Evolutionary conservation across 2,888 invertebrate species (phyloP), one percentile per base, ranked within the genome.

Genomic region (Aproaerema taeniolella): DNA sequence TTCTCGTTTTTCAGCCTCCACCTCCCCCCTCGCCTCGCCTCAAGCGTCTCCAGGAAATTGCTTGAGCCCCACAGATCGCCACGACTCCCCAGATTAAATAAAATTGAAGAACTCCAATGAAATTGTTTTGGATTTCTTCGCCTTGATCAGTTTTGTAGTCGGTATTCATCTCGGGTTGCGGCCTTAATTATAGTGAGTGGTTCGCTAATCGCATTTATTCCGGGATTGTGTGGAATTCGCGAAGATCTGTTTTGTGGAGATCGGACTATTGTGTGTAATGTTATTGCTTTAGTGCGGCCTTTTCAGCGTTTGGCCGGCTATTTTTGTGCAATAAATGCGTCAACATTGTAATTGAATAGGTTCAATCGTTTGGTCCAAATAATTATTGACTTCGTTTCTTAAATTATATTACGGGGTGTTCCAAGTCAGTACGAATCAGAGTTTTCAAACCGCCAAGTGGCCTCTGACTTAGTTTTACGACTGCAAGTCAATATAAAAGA

Each of bases 1-100:
- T 81, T 78, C 80, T 76, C 82, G 78, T 81, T 81, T 79, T 79
- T 81, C 79, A 79, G 69, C 67, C 69, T 53, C 61, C 70, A 53
- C 66, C 57, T 57, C 51, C 54, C 49, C 50, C 53, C 58, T 51
- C 50, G 45, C 49, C 39, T 45, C 48, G 40, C 55, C 49, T 55
- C 49, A 43, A 43, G 40, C 53, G 60, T 67, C 70, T 64, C 55
- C 60, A 76, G 76, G 75, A 83, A 81, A 83, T 82, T 82, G 74
- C 79, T 79, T 71, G 72, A 78, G 67, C 73, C 72, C 66, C 70
- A 66, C 67, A 75, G 74, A 74, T 78, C 74, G 72, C 55, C 64
- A 70, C 62, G 71, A 78, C 71, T 77, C 74, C 65, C 57, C 64
- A 66, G 74, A 78, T 81, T 78, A 77, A 80, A 80, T 77, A 81